Conservation (phyloP, 2,113 vertebrate species). For the Pseudopipra pipra region DNA sequence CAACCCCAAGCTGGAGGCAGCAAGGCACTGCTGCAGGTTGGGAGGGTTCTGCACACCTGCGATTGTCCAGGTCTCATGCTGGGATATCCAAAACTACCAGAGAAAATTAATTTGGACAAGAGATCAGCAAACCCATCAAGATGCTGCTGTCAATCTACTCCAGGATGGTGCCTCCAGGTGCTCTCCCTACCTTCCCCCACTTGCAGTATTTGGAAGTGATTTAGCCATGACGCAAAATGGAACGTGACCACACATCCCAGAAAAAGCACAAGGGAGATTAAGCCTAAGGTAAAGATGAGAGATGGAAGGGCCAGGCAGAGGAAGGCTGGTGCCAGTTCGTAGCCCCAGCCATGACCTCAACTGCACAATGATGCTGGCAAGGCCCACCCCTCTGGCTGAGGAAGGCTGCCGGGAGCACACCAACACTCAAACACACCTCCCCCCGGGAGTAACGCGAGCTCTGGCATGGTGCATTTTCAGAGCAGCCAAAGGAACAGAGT, state of each 20-base stretch:
- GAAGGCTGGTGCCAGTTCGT: not conserved
- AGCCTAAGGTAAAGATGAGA: not conserved
- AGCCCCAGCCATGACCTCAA: fast-evolving
- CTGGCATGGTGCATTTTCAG: not conserved
- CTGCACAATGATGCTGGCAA: not conserved
- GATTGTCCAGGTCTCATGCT: not conserved
- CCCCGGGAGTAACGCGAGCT: not conserved
- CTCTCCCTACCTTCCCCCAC: not conserved
- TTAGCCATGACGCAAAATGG: not conserved
- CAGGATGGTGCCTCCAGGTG: not conserved
- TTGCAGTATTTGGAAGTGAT: not conserved
- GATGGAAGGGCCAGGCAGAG: not conserved
- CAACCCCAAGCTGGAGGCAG: not conserved
- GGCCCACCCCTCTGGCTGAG: not conserved
- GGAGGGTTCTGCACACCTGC: not conserved
- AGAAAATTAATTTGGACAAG: not conserved
- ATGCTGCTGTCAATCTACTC: not conserved
- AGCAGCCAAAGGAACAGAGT: not conserved
- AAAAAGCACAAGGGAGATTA: not conserved
- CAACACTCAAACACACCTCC: not conserved
- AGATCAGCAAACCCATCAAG: not conserved
- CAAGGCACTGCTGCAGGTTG: fast-evolving
- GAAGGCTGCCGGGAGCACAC: not conserved
- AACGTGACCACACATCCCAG: not conserved
- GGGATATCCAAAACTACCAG: not conserved